Evolutionary conservation across 2,797 vertebrate species (phyloP).

Genomic region (Falco biarmicus): DNA sequence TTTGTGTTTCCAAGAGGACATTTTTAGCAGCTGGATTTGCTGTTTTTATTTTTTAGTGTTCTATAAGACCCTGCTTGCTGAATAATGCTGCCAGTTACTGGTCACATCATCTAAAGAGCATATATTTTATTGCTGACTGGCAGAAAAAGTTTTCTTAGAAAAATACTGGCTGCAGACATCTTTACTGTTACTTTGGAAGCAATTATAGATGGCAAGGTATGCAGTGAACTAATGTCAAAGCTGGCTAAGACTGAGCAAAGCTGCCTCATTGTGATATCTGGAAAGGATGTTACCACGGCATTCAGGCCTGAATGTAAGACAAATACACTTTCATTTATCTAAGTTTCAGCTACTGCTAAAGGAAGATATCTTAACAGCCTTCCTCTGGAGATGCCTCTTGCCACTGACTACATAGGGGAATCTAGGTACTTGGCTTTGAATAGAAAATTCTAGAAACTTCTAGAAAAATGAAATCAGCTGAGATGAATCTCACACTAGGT

Average conservation of each 20-base stretch:
- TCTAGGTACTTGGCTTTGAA: neutral
- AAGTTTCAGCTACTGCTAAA: neutral
- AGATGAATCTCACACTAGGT: fast-evolving
- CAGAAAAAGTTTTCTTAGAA: neutral
- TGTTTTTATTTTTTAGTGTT: constrained; percentile 30
- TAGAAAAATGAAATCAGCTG: neutral
- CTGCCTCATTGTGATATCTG: neutral
- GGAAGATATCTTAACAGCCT: neutral
- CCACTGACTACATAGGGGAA: neutral
- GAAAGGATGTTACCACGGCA: neutral
- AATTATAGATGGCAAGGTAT: neutral
- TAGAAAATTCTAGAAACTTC: neutral
- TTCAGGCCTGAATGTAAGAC: neutral
- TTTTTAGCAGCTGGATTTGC: neutral
- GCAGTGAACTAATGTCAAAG: neutral
- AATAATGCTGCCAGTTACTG: neutral
- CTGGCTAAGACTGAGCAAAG: neutral
- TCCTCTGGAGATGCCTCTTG: neutral
- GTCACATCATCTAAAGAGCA: neutral
- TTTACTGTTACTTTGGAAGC: neutral
- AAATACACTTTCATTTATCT: neutral
- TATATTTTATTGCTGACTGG: neutral
- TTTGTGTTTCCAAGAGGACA: constrained; percentile 1
- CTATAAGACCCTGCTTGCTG: neutral
- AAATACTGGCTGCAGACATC: neutral